Base-by-base conservation (phyloP, 2,888 invertebrate genomes). In the Sycophila texana region DNA sequence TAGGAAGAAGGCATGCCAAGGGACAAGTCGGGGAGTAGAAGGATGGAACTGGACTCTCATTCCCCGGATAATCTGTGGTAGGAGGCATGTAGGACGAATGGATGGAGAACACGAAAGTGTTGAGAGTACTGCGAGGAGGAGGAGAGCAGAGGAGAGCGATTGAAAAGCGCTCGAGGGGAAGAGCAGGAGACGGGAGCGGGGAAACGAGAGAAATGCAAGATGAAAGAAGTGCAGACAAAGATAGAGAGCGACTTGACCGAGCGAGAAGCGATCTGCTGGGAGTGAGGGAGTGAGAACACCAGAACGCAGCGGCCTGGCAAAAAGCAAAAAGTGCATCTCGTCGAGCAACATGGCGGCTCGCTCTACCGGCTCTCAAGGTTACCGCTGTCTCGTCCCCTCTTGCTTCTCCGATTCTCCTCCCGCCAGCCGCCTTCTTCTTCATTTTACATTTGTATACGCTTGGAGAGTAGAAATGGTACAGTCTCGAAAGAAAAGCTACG, bases 81-180 rank as follows among this genome's bases (percentile, higher is more conserved):
- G 86, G 87, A 88, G 87, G 88, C 88, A 88, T 89, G 87, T 88
- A 89, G 89, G 88, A 88, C 87, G 88, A 88, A 86, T 85, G 87
- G 86, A 88, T 88, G 85, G 87, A 39, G 87, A 88, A 86, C 86
- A 85, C 82, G 77, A 71, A 61, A 74, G 74, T 68, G 72, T 65
- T 55, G 63, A 76, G 81, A 79, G 82, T 81, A 26, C 26, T 1
- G 73, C 75, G 83, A 83, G 83, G 83, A 82, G 82, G 83, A 7
- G 83, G 82, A 79, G 83, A 82, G 82, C 83, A 67, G 79, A 80
- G 82, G 77, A 10, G 58, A 70, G 66, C 76, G 82, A 73, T 73
- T 49, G 73, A 73, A 79, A 66, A 73, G 68, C 66, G 26, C 60
- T 55, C n/a, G 55, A 75, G 49, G 61, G 75, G 58, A n/a, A n/a